Conservation (phyloP, 37 sponge, comb jelly and placozoan genomes). For the Tethya wilhelma region DNA sequence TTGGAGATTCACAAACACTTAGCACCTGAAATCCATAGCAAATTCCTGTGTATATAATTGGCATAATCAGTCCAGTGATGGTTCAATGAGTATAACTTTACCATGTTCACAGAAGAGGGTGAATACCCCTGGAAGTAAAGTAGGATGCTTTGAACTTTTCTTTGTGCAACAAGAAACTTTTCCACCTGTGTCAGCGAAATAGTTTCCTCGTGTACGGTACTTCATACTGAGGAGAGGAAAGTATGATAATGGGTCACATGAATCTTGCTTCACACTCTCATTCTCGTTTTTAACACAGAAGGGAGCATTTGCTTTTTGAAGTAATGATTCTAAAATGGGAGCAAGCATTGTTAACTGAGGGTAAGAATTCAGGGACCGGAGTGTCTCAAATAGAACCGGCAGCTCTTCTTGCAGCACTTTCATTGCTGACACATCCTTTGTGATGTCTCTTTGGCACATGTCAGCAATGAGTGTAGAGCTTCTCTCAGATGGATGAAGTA, state of each 20-base stretch:
- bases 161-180: not conserved
- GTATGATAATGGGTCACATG: no score
- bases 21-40: not conserved
- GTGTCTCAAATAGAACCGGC: not conserved
- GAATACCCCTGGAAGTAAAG: not conserved
- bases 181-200: not conserved
- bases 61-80: not conserved
- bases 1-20: not conserved
- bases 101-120: not conserved
- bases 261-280: no score
- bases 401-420: not conserved
- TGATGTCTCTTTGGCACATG: not conserved
- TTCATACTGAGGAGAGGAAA: no score
- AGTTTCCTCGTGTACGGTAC: no score
- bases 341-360: not conserved
- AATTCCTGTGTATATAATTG: not conserved
- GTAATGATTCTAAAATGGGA: not conserved
- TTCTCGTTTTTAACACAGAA: no score
- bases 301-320: not conserved
- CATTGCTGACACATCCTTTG: not conserved
- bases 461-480: not conserved
- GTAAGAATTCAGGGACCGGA: not conserved
- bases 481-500: not conserved
- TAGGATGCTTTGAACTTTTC: not conserved
- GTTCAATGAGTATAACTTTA: not conserved